Base-by-base conservation (phyloP, 2,797 vertebrate genomes). In the Phataginus tricuspis region DNA sequence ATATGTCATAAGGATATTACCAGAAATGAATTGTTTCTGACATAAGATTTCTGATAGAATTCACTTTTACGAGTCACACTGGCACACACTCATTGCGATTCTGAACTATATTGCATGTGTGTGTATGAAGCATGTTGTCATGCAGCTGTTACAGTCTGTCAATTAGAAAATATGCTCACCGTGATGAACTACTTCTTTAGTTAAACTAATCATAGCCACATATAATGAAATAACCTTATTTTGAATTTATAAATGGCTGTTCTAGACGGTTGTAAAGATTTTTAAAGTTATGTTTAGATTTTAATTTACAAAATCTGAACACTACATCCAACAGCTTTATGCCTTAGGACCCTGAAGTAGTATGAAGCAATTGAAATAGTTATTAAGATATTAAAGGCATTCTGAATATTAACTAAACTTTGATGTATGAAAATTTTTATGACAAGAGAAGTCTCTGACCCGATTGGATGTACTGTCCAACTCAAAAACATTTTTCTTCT, bases 21-120 rank as follows among this genome's bases (percentile, higher is more conserved):
- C 39, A 94, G 69, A 86, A 90, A 55, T 57, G 86, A 74, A 57
- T 96, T 77, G 27, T 84, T 95, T 91, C 74, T 90, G 61, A 91
- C 10, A 86, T 29, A 61, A 5, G 71, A 91, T 68, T 92, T 18
- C 69, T 86, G 69, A 74, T 9, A 75, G 57, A 91, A 83, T 49
- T 91, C 1, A 25, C 34, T 85, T 90, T 77, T 25, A 49, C 18
- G 63, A 83, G 45, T 42, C 59, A 42, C 57, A 82, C 3, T 68
- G 13, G 9, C 21, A 85, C 29, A 55, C 0, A 2, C 16, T 79
- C 23, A 75, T 49, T 89, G 57, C 64, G 31, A 74, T 74, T 93
- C 16, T 87, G 78, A 85, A 85, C 61, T 45, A 61, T 0, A 18
- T 7, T 2, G 0, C 4, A 4, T 29, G 11, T 64, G 13, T 19